Conservation (phyloP, 1,140 invertebrate species). For the Dendroctonus ponderosae region DNA sequence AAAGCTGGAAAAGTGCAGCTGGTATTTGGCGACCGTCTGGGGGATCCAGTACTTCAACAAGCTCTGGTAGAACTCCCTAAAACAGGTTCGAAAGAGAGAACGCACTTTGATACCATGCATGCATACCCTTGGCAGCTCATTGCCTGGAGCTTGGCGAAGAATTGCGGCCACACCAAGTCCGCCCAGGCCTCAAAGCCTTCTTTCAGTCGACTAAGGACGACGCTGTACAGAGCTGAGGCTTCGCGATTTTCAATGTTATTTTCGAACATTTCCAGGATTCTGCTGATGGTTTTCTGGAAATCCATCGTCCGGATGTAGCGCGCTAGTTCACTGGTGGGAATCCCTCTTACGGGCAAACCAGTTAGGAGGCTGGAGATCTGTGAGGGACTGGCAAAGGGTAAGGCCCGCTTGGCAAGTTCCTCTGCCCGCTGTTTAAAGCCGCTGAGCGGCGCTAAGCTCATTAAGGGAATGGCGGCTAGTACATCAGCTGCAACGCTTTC, state of each 20-base stretch:
- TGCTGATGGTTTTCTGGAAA: constrained; percentile 11
- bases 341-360: constrained; percentile 34
- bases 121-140: constrained; percentile 37
- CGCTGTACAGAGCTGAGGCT: constrained; percentile 34
- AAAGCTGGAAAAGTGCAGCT: constrained; percentile 30
- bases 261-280: constrained; percentile 33
- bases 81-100: constrained; percentile 12
- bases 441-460: constrained; percentile 16
- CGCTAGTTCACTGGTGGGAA: constrained; percentile 23
- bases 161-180: constrained; percentile 31
- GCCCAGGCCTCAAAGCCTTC: constrained; percentile 31
- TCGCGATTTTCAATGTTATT: constrained; percentile 39
- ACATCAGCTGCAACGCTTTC: too few relatives aligned
- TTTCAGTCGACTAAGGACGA: constrained; percentile 10
- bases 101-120: background rate
- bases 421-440: constrained; percentile 26
- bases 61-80: constrained; percentile 39
- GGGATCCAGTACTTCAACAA: constrained; percentile 39
- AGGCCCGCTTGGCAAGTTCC: constrained; percentile 20
- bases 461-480: background rate
- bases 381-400: background rate
- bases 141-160: constrained; percentile 19
- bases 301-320: too few relatives aligned
- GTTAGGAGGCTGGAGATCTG: constrained; percentile 11
- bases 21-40: constrained; percentile 25